Conservation (phyloP, 92 coral and sea anemone genomes). For the Porites lobata region DNA sequence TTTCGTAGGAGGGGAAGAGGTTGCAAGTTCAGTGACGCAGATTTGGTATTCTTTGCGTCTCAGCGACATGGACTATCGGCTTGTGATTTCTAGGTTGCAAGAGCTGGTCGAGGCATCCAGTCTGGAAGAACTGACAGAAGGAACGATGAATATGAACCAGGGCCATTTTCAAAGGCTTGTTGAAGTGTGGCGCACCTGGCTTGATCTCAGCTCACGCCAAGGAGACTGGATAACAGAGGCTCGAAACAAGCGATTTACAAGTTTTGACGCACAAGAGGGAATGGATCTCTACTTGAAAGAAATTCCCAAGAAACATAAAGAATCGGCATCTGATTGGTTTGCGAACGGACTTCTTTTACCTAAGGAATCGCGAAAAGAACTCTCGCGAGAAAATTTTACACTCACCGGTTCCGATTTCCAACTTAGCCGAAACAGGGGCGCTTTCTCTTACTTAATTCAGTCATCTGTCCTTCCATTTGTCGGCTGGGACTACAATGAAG, state of each 20-base stretch:
- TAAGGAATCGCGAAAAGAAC: slow-evolving; percentile 19
- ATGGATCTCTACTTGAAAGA: slow-evolving; percentile 35
- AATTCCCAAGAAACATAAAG: slow-evolving; percentile 69
- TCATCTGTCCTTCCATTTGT: slow-evolving; percentile 56
- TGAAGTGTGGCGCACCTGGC: slow-evolving; percentile 80
- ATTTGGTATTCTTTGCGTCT: slow-evolving; percentile 87
- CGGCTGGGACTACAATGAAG: slow-evolving; percentile 82
- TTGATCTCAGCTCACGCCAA: slow-evolving; percentile 34
- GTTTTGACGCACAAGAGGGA: slow-evolving; percentile 25
- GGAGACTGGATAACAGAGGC: slow-evolving; percentile 59
- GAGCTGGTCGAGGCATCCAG: slow-evolving; percentile 53
- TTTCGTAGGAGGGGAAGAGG: slow-evolving; percentile 35
- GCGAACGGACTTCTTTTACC: slow-evolving; percentile 67
- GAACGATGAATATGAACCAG: slow-evolving; percentile 54
- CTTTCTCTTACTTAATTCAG: slow-evolving; percentile 38
- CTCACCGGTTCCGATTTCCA: slow-evolving; percentile 54
- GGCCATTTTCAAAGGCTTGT: slow-evolving; percentile 48
- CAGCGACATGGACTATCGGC: slow-evolving; percentile 46
- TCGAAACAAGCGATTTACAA: slow-evolving; percentile 32
- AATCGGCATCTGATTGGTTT: slow-evolving; percentile 75
- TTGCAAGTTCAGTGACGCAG: slow-evolving; percentile 75
- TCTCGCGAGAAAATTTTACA: slow-evolving; percentile 71
- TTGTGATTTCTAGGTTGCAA: slow-evolving; percentile 46
- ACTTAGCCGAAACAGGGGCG: not conserved
- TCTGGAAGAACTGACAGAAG: slow-evolving; percentile 67